Conservation (phyloP, 2,113 vertebrate species). For the Nanorana parkeri region DNA sequence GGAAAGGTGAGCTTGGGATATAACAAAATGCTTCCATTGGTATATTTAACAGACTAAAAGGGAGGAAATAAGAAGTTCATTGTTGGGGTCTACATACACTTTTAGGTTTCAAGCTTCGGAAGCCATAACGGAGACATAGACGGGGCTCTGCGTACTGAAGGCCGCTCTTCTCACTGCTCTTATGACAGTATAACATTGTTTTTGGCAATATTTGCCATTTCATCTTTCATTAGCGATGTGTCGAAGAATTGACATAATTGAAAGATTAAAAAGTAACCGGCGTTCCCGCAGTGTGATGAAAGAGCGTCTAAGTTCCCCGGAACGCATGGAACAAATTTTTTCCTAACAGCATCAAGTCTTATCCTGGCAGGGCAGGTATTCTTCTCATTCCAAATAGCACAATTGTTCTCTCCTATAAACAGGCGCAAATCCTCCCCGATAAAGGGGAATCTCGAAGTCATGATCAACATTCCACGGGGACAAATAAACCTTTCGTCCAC, state of each 20-base stretch:
- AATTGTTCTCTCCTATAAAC: not conserved
- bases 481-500: not conserved
- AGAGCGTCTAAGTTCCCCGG: not conserved
- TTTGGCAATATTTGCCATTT: too few relatives aligned
- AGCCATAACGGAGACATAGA: too few relatives aligned
- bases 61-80: too few relatives aligned
- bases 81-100: too few relatives aligned
- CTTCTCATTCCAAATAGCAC: not conserved
- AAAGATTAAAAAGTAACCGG: not conserved
- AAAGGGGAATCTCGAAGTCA: constrained; percentile 5
- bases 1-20: too few relatives aligned
- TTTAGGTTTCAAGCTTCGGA: not conserved
- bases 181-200: too few relatives aligned
- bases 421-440: constrained; percentile 10
- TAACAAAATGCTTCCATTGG: too few relatives aligned
- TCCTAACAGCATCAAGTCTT: constrained; percentile 18
- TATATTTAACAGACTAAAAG: too few relatives aligned
- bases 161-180: too few relatives aligned
- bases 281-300: not conserved
- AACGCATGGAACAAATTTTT: constrained; percentile 27
- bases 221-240: not conserved
- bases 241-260: not conserved
- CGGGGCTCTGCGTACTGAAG: too few relatives aligned
- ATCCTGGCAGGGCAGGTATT: not conserved
- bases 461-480: constrained; percentile 18